Base-by-base conservation (phyloP, 2,113 vertebrate genomes). In the Elachura formosa region DNA sequence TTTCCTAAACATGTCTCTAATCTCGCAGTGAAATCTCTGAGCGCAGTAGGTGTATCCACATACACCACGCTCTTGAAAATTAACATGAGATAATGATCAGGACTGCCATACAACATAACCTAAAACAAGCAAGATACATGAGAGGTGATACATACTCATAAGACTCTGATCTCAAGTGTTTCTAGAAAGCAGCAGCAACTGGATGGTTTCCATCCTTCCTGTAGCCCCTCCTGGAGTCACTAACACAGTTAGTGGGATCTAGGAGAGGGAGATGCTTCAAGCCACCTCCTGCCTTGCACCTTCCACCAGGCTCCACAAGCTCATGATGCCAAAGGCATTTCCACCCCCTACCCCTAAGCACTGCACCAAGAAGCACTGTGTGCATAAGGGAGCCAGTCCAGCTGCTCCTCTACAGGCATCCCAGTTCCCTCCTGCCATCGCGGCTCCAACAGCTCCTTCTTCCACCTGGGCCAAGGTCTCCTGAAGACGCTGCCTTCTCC, bases 1-100 rank as follows among this genome's bases (percentile, higher is more conserved):
- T 96, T 97, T 97, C 95, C 96, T 95, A 96, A 96, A 97, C 95
- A 92, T 4, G 77, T 71, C 72, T 84, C 90, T 95, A 94, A 97
- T 96, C 96, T 95, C 19, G 2, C 92, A 80, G 62, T 12, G 63
- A 80, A 94, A 94, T 94, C 87, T 94, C 90, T 68, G 56, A 69
- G 68, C 3, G 0, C 90, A 84, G 93, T 89, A 95, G 84, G 90
- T 90, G 93, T 84, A 91, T 55, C 56, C 89, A 92, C 89, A 93
- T 59, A 83, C 90, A 96, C 91, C 90, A 93, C 31, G 81, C 84
- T 92, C 90, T 43, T 71, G 68, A 96, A 97, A 96, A 97, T 96
- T 96, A 96, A 93, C 91, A 90, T 45, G 61, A 97, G 95, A 95
- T 95, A 96, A 76, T 9, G 74, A 96, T 96, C 96, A 89, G 36